These are phyloP conservation scores for Taxidea taxus DNA, from an alignment of 2,113 vertebrate species.

Conservation along the genomic window DNA sequence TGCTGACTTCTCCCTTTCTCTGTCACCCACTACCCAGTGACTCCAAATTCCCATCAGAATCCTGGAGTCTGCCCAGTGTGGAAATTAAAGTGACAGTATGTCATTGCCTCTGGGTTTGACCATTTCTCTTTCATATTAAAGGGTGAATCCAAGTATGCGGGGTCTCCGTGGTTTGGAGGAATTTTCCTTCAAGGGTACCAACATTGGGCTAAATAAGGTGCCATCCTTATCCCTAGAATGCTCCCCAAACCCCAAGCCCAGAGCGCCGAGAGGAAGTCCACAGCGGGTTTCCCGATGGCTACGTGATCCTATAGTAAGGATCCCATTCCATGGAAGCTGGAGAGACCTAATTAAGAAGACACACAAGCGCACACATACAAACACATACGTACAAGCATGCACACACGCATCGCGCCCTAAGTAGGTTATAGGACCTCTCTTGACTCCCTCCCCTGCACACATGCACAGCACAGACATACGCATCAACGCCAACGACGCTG, in stretches of 20 bases:
- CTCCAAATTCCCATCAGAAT: conserved; percentile 68
- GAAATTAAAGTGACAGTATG: conserved; percentile 78
- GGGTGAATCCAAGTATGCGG: conserved; percentile 62
- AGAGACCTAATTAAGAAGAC: conserved; percentile 61
- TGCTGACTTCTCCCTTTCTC: conserved; percentile 1
- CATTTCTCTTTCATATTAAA: conserved; percentile 68
- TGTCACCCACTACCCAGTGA: conserved; percentile 31
- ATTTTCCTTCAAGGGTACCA: conserved; percentile 32
- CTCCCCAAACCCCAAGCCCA: not conserved
- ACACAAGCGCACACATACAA: conserved; percentile 41
- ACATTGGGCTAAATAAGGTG: conserved; percentile 60
- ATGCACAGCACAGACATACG: conserved; percentile 21
- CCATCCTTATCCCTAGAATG: not conserved
- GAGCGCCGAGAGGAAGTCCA: conserved; percentile 26
- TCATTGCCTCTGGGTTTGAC: conserved; percentile 64
- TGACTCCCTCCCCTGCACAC: not conserved
- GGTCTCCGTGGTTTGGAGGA: conserved; percentile 73
- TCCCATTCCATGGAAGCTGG: not conserved
- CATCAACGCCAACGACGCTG: conserved; percentile 40
- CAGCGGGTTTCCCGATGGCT: conserved; percentile 54
- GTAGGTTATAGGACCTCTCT: conserved; percentile 69
- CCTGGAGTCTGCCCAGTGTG: conserved; percentile 69
- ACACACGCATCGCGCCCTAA: conserved; percentile 39
- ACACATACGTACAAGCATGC: not conserved
- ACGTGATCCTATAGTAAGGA: conserved; percentile 38